phyloP scores from a whole-genome alignment of 1,140 invertebrate genomes.

The Hormaphis cornu region DNA sequence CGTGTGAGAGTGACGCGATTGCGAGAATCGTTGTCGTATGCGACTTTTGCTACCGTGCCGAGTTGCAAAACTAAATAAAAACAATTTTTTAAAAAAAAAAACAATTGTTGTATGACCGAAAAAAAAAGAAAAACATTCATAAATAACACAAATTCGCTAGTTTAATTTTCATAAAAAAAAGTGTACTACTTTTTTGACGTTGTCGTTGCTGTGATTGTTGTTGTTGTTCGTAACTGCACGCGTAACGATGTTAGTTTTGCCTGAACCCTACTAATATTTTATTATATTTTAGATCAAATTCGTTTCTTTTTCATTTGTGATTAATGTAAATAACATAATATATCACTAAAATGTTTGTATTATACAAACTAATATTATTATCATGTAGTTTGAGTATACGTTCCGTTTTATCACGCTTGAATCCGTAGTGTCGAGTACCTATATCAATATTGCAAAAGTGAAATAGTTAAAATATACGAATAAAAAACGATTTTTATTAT shows the following conservation, averaged over 20 bases:
- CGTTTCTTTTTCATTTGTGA: no score
- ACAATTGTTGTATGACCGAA: constrained; percentile 1
- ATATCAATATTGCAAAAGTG: not conserved
- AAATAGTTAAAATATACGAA: constrained; percentile 15
- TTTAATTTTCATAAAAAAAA: not conserved
- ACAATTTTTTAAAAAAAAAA: no score
- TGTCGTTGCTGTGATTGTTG: not conserved
- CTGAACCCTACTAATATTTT: constrained; percentile 24
- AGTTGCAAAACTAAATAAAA: constrained; percentile 16
- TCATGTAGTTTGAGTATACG: constrained; percentile 17
- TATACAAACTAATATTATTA: not conserved
- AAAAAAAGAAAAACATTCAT: no score
- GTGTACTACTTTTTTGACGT: not conserved
- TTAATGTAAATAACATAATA: constrained; percentile 11
- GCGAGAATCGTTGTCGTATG: no score
- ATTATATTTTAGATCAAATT: constrained; percentile 9
- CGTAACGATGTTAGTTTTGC: constrained; percentile 26
- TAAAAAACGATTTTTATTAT: not conserved
- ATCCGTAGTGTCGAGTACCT: constrained; percentile 8
- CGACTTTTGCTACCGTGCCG: constrained; percentile 25
- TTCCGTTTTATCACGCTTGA: constrained; percentile 7
- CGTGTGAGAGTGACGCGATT: no score
- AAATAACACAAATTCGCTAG: constrained; percentile 14
- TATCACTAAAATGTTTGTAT: constrained; percentile 16
- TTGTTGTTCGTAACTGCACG: constrained; percentile 24